Percentiles rank a stretch among this genome's conserved stretches.
Conservation (phyloP, 2,888 invertebrate genomes). For the Neoscelio sp. region DNA sequence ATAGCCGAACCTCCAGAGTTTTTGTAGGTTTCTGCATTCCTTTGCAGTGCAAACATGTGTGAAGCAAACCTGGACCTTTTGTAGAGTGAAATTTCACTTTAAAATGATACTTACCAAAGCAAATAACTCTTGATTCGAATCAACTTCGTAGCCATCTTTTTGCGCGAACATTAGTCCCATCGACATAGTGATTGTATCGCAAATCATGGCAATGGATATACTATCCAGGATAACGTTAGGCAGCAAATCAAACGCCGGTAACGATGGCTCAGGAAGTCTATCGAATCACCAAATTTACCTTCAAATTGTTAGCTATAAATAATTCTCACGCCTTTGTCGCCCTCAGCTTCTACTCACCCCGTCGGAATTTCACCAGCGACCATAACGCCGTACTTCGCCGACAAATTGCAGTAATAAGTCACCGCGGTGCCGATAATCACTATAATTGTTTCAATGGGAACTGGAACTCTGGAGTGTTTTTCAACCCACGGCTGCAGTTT, state of each 20-base stretch:
- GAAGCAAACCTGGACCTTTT: too few relatives aligned
- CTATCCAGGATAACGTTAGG: constrained; percentile 85
- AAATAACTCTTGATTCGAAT: constrained; percentile 89
- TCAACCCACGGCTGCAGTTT: constrained; percentile 85
- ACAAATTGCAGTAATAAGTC: constrained; percentile 85
- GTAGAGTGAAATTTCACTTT: too few relatives aligned
- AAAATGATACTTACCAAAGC: constrained; percentile 85
- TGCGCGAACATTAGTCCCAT: constrained; percentile 90
- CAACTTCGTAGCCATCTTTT: constrained; percentile 88
- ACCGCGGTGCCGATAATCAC: constrained; percentile 88
- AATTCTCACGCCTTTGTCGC: constrained; percentile 21
- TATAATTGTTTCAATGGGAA: constrained; percentile 90
- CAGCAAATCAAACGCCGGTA: constrained; percentile 86
- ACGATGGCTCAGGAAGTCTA: constrained; percentile 85
- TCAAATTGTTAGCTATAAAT: constrained; percentile 69
- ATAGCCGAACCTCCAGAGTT: too few relatives aligned
- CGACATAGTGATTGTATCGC: constrained; percentile 89
- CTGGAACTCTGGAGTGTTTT: constrained; percentile 87
- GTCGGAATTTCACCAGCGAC: constrained; percentile 89
- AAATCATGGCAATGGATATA: constrained; percentile 86
- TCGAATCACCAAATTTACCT: constrained; percentile 75
- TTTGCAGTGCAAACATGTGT: too few relatives aligned
- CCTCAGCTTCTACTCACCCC: constrained; percentile 83
- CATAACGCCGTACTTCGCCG: constrained; percentile 84
- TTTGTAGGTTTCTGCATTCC: too few relatives aligned